phyloP scores from a whole-genome alignment of 2,113 vertebrate species.

The Chionodraco myersi region DNA sequence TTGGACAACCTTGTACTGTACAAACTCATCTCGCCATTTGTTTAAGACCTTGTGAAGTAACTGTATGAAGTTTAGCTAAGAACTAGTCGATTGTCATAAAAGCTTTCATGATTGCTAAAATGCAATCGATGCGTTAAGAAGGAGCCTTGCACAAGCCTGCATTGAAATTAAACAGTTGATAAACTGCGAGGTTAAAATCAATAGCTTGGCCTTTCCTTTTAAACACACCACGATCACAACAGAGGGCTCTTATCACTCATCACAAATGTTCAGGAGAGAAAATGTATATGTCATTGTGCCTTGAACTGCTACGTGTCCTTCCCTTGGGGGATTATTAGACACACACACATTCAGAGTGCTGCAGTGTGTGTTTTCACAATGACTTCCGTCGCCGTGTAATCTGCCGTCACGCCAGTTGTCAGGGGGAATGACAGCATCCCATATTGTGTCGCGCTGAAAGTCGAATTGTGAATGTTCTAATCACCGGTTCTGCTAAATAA shows the following conservation, averaged over 20 bases:
- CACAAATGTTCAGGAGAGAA: neutral
- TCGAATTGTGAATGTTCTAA: slow-evolving; percentile 64
- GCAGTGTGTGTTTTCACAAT: slow-evolving; percentile 34
- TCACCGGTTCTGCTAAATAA: slow-evolving; percentile 71
- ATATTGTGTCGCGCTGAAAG: slow-evolving; percentile 41
- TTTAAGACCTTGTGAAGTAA: neutral
- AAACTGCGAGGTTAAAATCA: slow-evolving; percentile 60
- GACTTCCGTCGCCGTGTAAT: slow-evolving; percentile 46
- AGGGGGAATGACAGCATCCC: slow-evolving; percentile 46
- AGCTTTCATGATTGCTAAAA: slow-evolving; percentile 48
- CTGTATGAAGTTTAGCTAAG: slow-evolving; percentile 6
- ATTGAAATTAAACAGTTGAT: slow-evolving; percentile 71
- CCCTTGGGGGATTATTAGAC: slow-evolving; percentile 4
- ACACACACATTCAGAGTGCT: slow-evolving; percentile 12
- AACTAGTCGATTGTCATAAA: slow-evolving; percentile 35
- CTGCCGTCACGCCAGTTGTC: slow-evolving; percentile 41
- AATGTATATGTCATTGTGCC: slow-evolving; percentile 9
- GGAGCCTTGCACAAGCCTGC: slow-evolving; percentile 28
- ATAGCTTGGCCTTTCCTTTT: slow-evolving; percentile 43
- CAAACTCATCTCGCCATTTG: neutral
- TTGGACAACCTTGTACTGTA: neutral
- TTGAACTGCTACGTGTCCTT: slow-evolving; percentile 1
- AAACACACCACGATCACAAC: slow-evolving; percentile 24
- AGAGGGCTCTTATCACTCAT: neutral
- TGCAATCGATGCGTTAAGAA: slow-evolving; percentile 61